Base-by-base conservation (phyloP, 2,888 invertebrate genomes). In the Lasioglossum figueresi region DNA sequence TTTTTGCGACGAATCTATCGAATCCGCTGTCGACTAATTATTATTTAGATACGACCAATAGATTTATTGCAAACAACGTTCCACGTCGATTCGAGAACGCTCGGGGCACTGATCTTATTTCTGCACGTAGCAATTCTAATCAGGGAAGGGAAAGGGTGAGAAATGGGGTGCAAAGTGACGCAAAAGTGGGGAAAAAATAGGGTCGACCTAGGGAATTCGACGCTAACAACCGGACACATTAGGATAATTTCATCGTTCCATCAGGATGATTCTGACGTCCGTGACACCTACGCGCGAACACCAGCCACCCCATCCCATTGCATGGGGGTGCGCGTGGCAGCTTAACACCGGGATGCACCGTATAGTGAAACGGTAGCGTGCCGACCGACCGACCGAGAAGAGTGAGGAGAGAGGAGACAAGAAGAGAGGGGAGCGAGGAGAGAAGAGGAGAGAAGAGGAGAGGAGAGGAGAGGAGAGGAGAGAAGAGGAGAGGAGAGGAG, bases 341-440 rank as follows among this genome's bases (percentile, higher is more conserved):
- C 70, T 84, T 77, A 78, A 78, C 72, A 73, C 78, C 56, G 77
- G 66, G 80, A 73, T 82, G 77, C 79, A 87, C 19, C 73, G 77
- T 78, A 86, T 76, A 84, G 80, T 80, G 84, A 76, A 82, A 79
- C 81, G 68, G 31, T 43, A 56, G 45, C 63, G 27, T 48, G 19
- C 43, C 40, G 10, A 40, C 40, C 52, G 72, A 34, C 5, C 31
- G 23, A 10, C 6, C 14, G 34, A 8, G 43, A 8, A 48, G 34
- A 43, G 48, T 4, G 8, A 14, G 27, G 27, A 59, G 74, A 4
- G 31, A 23, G n/a, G n/a, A n/a, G 27, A 16, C 6, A 6, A 14
- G 63, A 31, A 5, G 14, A 31, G 59, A 48, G 19, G 48, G 6
- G 52, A 12, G 48, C 5, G 48, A 14, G n/a, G n/a, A n/a, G n/a